These are phyloP conservation scores for Tachyglossus aculeatus DNA, from an alignment of 2,797 vertebrate genomes.

Conservation along the genomic window DNA sequence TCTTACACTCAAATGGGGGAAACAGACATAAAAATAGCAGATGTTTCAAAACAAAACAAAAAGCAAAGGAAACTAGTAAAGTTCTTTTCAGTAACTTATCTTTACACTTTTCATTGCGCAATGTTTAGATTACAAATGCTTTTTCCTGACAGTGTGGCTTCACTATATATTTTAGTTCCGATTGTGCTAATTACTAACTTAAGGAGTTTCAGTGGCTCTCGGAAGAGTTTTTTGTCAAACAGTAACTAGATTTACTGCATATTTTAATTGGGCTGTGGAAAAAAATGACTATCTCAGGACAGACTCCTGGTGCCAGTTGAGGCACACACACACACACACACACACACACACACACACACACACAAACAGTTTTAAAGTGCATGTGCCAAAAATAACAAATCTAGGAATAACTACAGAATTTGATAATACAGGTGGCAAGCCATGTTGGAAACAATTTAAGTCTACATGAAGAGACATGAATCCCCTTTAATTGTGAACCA, in stretches of 20 bases:
- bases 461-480: slow-evolving; percentile 20
- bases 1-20: too few relatives aligned
- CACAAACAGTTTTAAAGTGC: slow-evolving; percentile 36
- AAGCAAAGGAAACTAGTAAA: too few relatives aligned
- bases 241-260: slow-evolving; percentile 16
- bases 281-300: slow-evolving; percentile 35
- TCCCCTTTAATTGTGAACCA: slow-evolving; percentile 17
- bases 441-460: slow-evolving; percentile 36
- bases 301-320: slow-evolving; percentile 29
- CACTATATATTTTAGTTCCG: not conserved
- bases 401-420: slow-evolving; percentile 37
- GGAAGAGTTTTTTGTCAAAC: slow-evolving; percentile 48
- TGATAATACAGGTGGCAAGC: slow-evolving; percentile 47
- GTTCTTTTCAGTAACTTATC: too few relatives aligned
- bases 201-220: slow-evolving; percentile 40
- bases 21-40: too few relatives aligned
- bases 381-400: slow-evolving; percentile 56
- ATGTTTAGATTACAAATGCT: slow-evolving; percentile 36
- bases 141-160: slow-evolving; percentile 4
- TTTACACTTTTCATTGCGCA: too few relatives aligned
- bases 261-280: slow-evolving; percentile 51
- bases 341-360: slow-evolving; percentile 4
- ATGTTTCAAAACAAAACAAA: too few relatives aligned
- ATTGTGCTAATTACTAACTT: slow-evolving; percentile 32
- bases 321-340: not conserved